Evolutionary conservation across 2,113 vertebrate species (phyloP).

Genomic region (Rhea americana): DNA sequence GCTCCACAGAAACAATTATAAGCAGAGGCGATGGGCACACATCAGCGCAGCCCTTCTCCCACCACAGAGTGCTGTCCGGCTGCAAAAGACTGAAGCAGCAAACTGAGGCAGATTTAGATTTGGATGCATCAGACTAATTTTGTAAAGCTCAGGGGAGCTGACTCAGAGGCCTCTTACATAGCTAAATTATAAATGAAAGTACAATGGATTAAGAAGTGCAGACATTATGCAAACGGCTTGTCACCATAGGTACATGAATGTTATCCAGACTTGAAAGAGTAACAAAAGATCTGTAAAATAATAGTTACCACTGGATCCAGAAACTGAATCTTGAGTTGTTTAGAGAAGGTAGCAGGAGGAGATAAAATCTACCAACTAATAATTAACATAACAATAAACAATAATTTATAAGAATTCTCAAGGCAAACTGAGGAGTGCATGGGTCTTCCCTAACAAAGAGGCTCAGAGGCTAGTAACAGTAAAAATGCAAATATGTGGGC

Average conservation of each 20-base stretch:
- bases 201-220: background rate
- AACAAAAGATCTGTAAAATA: background rate
- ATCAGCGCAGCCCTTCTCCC: background rate
- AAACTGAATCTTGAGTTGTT: background rate
- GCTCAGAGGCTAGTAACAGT: background rate
- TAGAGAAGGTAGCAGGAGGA: background rate
- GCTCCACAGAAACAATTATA: background rate
- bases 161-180: background rate
- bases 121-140: background rate
- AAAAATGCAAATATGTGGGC: background rate
- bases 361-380: background rate
- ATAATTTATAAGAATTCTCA: background rate
- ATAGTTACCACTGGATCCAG: background rate
- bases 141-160: background rate
- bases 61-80: background rate
- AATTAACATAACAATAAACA: background rate
- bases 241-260: background rate
- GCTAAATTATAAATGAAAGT: background rate
- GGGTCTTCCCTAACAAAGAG: background rate
- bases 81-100: background rate
- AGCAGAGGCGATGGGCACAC: background rate
- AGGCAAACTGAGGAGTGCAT: background rate
- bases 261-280: background rate
- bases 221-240: background rate
- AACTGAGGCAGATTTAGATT: background rate